A percentile compares a stretch with the other conserved stretches of the same genome.
Evolutionary conservation across 2,113 vertebrate species (phyloP).

Genomic region (Scortum barcoo): DNA sequence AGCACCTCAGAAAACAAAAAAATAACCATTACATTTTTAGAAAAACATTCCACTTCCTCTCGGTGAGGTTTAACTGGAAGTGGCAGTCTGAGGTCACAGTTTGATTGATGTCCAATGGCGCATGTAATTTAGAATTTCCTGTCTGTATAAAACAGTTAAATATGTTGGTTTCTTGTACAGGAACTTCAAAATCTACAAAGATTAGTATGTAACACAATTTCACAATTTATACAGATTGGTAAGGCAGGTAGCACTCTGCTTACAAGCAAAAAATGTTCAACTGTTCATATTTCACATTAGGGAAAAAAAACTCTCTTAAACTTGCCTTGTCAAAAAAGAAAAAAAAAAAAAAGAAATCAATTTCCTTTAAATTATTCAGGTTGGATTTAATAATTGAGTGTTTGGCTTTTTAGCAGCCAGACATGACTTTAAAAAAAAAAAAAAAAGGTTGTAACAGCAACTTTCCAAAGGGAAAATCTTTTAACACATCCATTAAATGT

Average conservation of each 20-base stretch:
- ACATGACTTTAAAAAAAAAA: too few relatives aligned
- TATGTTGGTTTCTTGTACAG: background rate
- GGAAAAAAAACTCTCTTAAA: constrained; percentile 23
- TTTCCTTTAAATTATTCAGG: constrained; percentile 52
- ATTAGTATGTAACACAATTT: background rate
- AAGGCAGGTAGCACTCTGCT: background rate
- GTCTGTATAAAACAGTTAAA: background rate
- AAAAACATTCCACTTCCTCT: background rate
- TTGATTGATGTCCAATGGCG: background rate
- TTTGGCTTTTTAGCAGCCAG: constrained; percentile 41
- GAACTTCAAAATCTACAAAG: background rate
- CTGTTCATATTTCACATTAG: background rate
- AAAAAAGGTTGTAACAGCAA: constrained; percentile 33
- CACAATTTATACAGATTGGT: background rate
- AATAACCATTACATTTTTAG: background rate
- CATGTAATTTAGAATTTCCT: background rate
- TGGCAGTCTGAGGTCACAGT: background rate
- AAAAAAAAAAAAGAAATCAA: constrained; percentile 24
- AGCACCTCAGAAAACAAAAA: constrained; percentile 2
- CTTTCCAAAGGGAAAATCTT: constrained; percentile 46
- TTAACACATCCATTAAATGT: constrained; percentile 40
- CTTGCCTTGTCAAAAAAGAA: constrained; percentile 35
- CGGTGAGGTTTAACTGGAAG: background rate
- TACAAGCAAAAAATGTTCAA: background rate
- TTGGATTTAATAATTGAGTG: constrained; percentile 39